Evolutionary conservation across 2,113 vertebrate genomes (phyloP).

Genomic region (Aythya baeri): DNA sequence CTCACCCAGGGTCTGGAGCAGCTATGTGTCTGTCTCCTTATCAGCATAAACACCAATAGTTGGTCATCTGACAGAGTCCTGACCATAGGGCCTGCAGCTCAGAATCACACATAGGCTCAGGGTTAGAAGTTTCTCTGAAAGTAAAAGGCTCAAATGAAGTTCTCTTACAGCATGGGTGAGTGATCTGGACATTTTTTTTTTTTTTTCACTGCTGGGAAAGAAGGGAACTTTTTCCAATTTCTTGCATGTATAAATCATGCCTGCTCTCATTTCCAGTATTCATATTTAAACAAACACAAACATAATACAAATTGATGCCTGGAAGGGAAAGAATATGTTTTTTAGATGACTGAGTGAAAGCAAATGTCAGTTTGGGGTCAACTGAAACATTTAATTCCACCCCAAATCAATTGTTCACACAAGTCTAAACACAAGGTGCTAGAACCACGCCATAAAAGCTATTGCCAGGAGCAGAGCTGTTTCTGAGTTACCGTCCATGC

Average conservation of each 20-base stretch:
- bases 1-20: fast-evolving
- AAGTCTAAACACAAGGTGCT: constrained; percentile 27
- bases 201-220: background rate
- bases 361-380: constrained; percentile 10
- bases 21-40: background rate
- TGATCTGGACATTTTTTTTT: background rate
- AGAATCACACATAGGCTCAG: background rate
- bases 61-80: background rate
- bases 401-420: background rate
- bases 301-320: constrained; percentile 7
- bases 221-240: background rate
- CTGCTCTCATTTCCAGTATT: background rate
- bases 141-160: background rate
- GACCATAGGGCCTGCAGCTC: background rate
- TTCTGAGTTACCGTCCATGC: background rate
- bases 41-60: background rate
- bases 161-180: background rate
- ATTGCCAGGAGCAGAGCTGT: background rate
- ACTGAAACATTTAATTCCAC: constrained; percentile 15
- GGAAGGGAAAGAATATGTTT: background rate
- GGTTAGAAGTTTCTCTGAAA: background rate
- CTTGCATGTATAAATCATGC: background rate
- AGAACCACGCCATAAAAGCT: background rate
- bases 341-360: constrained; percentile 26
- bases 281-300: constrained; percentile 28